Percentiles rank a stretch among this genome's conserved stretches.
phyloP scores from a whole-genome alignment of 2,888 invertebrate genomes.

The Hydroisotoma schaefferi region DNA sequence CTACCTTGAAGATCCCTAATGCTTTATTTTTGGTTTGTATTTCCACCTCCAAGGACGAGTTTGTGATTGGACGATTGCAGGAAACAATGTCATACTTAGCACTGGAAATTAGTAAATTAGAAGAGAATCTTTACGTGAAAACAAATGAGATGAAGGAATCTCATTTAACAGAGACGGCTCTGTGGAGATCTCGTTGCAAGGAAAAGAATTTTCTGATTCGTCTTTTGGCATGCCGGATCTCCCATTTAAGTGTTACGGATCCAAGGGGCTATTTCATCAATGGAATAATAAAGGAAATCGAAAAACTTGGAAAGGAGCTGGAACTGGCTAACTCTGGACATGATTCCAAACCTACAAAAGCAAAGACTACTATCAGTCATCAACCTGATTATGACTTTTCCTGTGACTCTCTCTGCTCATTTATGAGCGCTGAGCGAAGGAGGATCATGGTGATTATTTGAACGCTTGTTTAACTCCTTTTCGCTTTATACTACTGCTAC shows the following conservation, averaged over 20 bases:
- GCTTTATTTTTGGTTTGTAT: slow-evolving; percentile 14
- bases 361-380: neutral
- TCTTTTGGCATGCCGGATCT: slow-evolving; percentile 41
- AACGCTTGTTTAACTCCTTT: too few species aligned
- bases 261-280: slow-evolving; percentile 44
- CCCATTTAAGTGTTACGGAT: slow-evolving; percentile 47
- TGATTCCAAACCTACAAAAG: too few species aligned
- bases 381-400: slow-evolving; percentile 30
- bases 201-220: slow-evolving; percentile 47
- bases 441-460: slow-evolving; percentile 45
- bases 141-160: slow-evolving; percentile 42
- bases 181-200: slow-evolving; percentile 45
- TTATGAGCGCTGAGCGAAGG: slow-evolving; percentile 41
- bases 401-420: slow-evolving; percentile 42
- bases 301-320: slow-evolving; percentile 28
- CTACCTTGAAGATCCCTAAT: too few species aligned
- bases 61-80: slow-evolving; percentile 38
- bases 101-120: slow-evolving; percentile 38
- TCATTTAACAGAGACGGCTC: slow-evolving; percentile 38
- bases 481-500: too few species aligned
- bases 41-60: slow-evolving; percentile 30
- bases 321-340: slow-evolving; percentile 4
- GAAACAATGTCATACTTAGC: slow-evolving; percentile 36
- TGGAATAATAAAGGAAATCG: slow-evolving; percentile 44
- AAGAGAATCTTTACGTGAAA: slow-evolving; percentile 37